phyloP scores from a whole-genome alignment of 2,113 vertebrate genomes.

The Triplophysa rosa region DNA sequence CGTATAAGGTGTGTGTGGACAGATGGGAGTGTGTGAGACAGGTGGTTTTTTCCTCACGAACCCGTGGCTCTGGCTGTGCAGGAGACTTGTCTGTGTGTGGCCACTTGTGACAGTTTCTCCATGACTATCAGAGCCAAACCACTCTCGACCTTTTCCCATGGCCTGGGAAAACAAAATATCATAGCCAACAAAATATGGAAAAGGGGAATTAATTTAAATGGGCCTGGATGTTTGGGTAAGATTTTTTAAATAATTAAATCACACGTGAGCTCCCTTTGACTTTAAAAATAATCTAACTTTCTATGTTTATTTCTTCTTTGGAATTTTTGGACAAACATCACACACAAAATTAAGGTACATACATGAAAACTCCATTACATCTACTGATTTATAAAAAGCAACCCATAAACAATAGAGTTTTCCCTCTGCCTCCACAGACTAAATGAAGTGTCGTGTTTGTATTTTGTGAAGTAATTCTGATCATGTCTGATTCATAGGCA shows the following conservation, averaged over 20 bases:
- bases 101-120: slow-evolving; percentile 64
- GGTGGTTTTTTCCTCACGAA: slow-evolving; percentile 62
- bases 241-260: too few species aligned
- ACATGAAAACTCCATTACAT: too few species aligned
- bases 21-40: slow-evolving; percentile 71
- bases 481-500: slow-evolving; percentile 54
- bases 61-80: slow-evolving; percentile 63
- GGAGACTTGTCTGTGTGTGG: slow-evolving; percentile 64
- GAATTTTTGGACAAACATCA: too few species aligned
- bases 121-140: slow-evolving; percentile 57
- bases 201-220: slow-evolving; percentile 70
- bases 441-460: too few species aligned
- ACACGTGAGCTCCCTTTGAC: too few species aligned
- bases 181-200: slow-evolving; percentile 57
- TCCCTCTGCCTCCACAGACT: not conserved
- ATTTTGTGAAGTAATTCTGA: too few species aligned
- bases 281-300: too few species aligned
- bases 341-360: too few species aligned
- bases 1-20: slow-evolving; percentile 65
- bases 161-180: slow-evolving; percentile 55
- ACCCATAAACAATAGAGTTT: not conserved
- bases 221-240: slow-evolving; percentile 70
- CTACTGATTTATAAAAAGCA: too few species aligned
- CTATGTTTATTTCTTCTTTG: too few species aligned
- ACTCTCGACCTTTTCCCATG: slow-evolving; percentile 66